These are phyloP conservation scores for Ochropleura plecta DNA, from an alignment of 2,888 invertebrate species.

Conservation along the genomic window DNA sequence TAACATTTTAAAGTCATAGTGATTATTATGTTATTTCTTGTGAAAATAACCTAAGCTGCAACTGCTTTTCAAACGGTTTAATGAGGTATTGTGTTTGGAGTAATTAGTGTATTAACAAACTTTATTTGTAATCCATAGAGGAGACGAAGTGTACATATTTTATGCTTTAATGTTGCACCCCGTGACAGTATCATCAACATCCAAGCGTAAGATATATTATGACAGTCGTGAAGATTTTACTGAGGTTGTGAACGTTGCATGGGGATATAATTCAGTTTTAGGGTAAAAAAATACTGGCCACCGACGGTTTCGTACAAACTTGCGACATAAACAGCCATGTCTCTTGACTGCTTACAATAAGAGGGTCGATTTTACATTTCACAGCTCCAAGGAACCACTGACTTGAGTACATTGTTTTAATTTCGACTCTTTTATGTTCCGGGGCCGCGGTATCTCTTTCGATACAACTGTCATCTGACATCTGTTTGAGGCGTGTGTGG, in stretches of 20 bases:
- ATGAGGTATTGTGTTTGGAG: conserved; percentile 29
- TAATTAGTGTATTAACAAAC: conserved; percentile 11
- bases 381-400: too few relatives aligned
- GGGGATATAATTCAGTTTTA: conserved; percentile 11
- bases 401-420: too few relatives aligned
- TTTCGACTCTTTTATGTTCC: too few relatives aligned
- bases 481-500: too few relatives aligned
- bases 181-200: not conserved
- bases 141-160: not conserved
- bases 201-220: not conserved
- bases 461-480: too few relatives aligned
- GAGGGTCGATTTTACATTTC: too few relatives aligned
- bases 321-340: too few relatives aligned
- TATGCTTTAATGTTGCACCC: not conserved
- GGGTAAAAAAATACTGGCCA: conserved; percentile 1
- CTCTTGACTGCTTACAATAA: too few relatives aligned
- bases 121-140: not conserved
- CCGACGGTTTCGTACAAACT: too few relatives aligned
- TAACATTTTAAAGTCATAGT: conserved; percentile 10
- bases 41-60: conserved; percentile 32
- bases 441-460: too few relatives aligned
- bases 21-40: conserved; percentile 32
- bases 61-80: not conserved
- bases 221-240: conserved; percentile 6
- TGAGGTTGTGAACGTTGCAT: conserved; percentile 12